Percentiles rank a stretch among this genome's conserved stretches.
These are phyloP conservation scores for Monopis laevigella DNA, from an alignment of 2,888 invertebrate species.

Conservation along the genomic window DNA sequence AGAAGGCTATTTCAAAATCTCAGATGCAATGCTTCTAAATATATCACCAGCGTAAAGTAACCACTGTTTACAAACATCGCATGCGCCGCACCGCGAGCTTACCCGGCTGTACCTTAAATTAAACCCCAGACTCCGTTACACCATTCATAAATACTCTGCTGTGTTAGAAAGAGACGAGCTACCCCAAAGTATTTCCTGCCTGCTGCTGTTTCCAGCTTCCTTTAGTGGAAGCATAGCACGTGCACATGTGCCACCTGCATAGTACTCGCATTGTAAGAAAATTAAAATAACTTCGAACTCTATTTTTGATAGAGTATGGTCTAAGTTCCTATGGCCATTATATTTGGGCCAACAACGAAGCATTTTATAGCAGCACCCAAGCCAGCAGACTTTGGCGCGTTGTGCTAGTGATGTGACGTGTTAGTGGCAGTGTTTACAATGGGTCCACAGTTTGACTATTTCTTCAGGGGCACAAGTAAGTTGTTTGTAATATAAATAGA, in stretches of 20 bases:
- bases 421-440: slow-evolving; percentile 24
- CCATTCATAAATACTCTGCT: slow-evolving; percentile 6
- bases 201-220: slow-evolving; percentile 5
- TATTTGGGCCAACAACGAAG: no score
- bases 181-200: slow-evolving; percentile 9
- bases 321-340: no score
- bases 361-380: slow-evolving; percentile 19
- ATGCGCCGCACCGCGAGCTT: neutral
- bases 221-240: slow-evolving; percentile 1
- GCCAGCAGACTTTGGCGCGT: slow-evolving; percentile 44
- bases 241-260: slow-evolving; percentile 1
- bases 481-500: slow-evolving; percentile 20
- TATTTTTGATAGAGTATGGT: no score
- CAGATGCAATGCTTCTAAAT: neutral
- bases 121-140: neutral
- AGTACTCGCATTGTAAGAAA: no score
- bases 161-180: neutral
- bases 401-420: slow-evolving; percentile 57
- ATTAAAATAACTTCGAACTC: no score
- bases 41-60: neutral
- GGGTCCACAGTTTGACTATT: slow-evolving; percentile 57
- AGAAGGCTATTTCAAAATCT: no score
- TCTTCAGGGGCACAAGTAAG: slow-evolving; percentile 59
- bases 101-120: slow-evolving; percentile 3
- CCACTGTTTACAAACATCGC: slow-evolving; percentile 4